Percentiles rank a stretch among this genome's conserved stretches.
Evolutionary conservation across 2,113 vertebrate species (phyloP).

Genomic region (Paradoxurus hermaphroditus): DNA sequence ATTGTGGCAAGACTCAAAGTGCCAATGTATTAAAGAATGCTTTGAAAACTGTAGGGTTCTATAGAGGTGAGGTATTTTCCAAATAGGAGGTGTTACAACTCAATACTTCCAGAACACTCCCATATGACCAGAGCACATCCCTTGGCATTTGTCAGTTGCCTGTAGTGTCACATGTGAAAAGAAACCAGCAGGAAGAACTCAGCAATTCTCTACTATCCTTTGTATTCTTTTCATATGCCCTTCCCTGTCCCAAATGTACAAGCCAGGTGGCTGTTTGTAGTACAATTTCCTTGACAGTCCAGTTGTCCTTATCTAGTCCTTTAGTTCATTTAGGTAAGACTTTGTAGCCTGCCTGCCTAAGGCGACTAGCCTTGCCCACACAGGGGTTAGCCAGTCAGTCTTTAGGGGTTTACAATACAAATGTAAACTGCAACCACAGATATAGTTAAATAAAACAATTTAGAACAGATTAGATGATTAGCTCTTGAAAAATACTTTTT

Average conservation of each 20-base stretch:
- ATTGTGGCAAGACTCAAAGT: neutral
- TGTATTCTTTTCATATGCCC: neutral
- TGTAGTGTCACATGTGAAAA: neutral
- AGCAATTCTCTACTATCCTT: neutral
- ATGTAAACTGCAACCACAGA: conserved; percentile 7
- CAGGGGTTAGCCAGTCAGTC: neutral
- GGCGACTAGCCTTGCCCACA: neutral
- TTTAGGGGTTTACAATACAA: neutral
- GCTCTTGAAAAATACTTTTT: neutral
- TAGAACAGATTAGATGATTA: neutral
- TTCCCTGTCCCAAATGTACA: neutral
- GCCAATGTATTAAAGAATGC: neutral
- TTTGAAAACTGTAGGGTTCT: neutral
- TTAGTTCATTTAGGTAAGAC: neutral
- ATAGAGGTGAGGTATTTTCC: neutral
- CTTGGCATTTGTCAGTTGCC: neutral
- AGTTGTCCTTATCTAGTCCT: neutral
- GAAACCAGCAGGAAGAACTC: neutral
- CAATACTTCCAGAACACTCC: neutral
- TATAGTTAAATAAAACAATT: conserved; percentile 7
- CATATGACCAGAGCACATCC: neutral
- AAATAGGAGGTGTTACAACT: neutral
- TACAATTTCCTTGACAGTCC: neutral
- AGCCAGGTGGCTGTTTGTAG: neutral
- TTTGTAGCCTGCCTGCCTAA: neutral